Evolutionary conservation across 2,113 vertebrate species (phyloP).

Genomic region (Amia ocellicauda): DNA sequence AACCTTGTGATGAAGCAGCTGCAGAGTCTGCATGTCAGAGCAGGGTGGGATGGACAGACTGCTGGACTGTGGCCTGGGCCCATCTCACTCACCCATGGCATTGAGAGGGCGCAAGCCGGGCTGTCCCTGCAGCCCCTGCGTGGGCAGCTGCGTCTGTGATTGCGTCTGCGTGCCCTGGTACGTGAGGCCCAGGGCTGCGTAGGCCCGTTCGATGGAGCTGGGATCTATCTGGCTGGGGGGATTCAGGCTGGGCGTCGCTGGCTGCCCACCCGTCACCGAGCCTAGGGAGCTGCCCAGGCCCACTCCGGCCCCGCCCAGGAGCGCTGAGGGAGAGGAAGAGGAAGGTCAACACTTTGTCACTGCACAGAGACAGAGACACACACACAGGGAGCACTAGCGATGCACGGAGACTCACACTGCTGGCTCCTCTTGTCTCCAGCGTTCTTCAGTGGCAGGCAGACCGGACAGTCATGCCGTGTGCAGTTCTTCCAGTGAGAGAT

Average conservation of each 20-base stretch:
- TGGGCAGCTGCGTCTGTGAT: slow-evolving; percentile 67
- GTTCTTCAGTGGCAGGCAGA: slow-evolving; percentile 95
- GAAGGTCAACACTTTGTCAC: background rate
- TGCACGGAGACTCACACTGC: slow-evolving; percentile 80
- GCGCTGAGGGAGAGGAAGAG: slow-evolving; percentile 60
- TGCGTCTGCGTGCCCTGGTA: slow-evolving; percentile 93
- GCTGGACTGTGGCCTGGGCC: no score
- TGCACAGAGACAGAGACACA: background rate
- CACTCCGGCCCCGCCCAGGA: slow-evolving; percentile 78
- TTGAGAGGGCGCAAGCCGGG: slow-evolving; percentile 78
- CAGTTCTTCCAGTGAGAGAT: slow-evolving; percentile 99
- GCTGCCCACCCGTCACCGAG: slow-evolving; percentile 79
- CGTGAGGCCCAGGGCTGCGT: slow-evolving; percentile 91
- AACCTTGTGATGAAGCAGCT: no score
- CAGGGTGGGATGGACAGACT: no score
- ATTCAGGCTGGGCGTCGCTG: slow-evolving; percentile 77
- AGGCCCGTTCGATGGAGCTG: slow-evolving; percentile 95
- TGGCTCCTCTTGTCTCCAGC: slow-evolving; percentile 97
- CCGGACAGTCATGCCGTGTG: slow-evolving; percentile 95
- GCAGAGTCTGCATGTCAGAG: no score
- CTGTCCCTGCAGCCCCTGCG: slow-evolving; percentile 74
- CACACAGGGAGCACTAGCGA: background rate
- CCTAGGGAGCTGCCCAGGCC: slow-evolving; percentile 77
- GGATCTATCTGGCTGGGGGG: slow-evolving; percentile 93
- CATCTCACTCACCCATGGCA: slow-evolving; percentile 75